Conservation (phyloP, 1,140 invertebrate genomes). For the Sminthurinus signatus region DNA sequence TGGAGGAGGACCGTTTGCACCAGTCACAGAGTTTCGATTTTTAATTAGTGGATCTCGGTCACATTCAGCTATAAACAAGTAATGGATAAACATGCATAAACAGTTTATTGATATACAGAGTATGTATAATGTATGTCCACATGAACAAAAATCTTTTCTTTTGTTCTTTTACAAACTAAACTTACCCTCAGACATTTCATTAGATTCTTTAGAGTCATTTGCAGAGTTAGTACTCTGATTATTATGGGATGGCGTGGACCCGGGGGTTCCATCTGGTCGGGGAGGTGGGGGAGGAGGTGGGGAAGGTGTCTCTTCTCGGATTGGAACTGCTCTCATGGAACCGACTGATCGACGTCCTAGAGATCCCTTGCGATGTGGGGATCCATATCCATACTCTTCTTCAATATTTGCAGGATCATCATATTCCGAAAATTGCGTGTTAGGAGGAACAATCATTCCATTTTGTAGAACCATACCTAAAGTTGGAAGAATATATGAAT, state of each 20-base stretch:
- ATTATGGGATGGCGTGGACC: conserved; percentile 60
- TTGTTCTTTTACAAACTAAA: too few species aligned
- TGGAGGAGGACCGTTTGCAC: conserved; percentile 48
- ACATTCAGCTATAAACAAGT: too few species aligned
- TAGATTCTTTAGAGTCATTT: conserved; percentile 85
- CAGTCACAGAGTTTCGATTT: conserved; percentile 36
- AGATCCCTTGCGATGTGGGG: conserved; percentile 72
- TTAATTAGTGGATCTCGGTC: conserved; percentile 50
- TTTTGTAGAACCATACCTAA: conserved; percentile 32
- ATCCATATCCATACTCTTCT: conserved; percentile 79
- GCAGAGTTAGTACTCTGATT: conserved; percentile 55
- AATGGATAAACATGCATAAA: too few species aligned
- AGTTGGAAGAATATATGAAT: too few species aligned
- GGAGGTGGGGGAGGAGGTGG: conserved; percentile 60
- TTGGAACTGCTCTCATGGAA: conserved; percentile 60
- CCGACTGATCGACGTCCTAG: conserved; percentile 63
- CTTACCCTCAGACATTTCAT: conserved; percentile 88
- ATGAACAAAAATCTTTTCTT: too few species aligned
- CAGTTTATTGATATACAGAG: too few species aligned
- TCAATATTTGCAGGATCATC: conserved; percentile 86
- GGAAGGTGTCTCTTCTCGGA: conserved; percentile 56
- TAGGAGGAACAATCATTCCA: conserved; percentile 36
- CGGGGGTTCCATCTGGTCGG: conserved; percentile 32
- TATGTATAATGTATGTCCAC: too few species aligned
- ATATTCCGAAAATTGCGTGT: conserved; percentile 64